Conservation (phyloP, 2,113 vertebrate species). For the Antennarius striatus region DNA sequence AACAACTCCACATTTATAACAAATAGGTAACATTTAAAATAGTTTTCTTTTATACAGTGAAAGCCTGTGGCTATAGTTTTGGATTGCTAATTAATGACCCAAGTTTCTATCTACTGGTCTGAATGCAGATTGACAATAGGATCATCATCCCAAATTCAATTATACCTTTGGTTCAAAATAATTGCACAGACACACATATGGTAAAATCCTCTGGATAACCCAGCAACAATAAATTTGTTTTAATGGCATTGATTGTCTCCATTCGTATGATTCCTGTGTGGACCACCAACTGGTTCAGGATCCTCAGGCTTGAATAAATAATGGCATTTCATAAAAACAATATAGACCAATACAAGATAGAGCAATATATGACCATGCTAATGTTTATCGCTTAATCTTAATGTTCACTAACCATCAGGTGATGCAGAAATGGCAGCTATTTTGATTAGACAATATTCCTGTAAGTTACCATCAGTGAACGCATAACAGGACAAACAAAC, state of each 20-base stretch:
- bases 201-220: not conserved
- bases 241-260: conserved; percentile 1
- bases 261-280: not conserved
- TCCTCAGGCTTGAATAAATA: conserved; percentile 20
- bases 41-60: conserved; percentile 49
- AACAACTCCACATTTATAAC: conserved; percentile 61
- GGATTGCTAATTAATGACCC: no score
- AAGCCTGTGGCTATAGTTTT: conserved; percentile 14
- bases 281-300: conserved; percentile 13
- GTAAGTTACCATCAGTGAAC: not conserved
- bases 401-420: conserved; percentile 38
- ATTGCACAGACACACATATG: not conserved
- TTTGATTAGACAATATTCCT: conserved; percentile 35
- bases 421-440: conserved; percentile 26
- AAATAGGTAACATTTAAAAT: conserved; percentile 52
- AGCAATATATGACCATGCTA: conserved; percentile 1
- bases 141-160: no score
- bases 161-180: not conserved
- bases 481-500: conserved; percentile 24
- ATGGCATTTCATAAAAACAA: conserved; percentile 27
- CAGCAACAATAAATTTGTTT: not conserved
- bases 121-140: no score
- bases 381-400: conserved; percentile 35
- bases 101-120: no score
- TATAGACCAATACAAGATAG: conserved; percentile 33